Conservation (phyloP, 2,888 invertebrate genomes). For the Rhagium mordax region DNA sequence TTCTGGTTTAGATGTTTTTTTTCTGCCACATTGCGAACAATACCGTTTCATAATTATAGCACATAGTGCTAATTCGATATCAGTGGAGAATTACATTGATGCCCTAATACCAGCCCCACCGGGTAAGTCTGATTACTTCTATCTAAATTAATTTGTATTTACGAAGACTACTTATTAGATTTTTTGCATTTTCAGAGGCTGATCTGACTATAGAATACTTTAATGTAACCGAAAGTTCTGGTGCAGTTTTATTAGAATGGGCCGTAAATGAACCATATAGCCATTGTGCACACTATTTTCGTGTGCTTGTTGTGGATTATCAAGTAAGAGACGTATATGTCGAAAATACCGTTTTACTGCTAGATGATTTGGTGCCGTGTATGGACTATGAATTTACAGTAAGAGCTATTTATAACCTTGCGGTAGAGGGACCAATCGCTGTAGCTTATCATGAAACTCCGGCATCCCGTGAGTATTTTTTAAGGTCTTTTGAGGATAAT, state of each 20-base stretch:
- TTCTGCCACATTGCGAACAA: neutral
- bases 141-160: neutral
- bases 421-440: neutral
- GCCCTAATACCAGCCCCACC: neutral
- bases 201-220: neutral
- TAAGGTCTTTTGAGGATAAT: neutral
- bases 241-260: neutral
- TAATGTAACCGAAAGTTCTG: neutral
- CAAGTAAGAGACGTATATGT: neutral
- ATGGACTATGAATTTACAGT: neutral
- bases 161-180: neutral
- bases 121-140: neutral
- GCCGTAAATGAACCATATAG: neutral
- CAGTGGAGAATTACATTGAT: neutral
- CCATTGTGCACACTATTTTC: neutral
- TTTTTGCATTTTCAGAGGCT: neutral
- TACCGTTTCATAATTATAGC: neutral
- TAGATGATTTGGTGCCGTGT: neutral
- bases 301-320: neutral
- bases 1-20: neutral
- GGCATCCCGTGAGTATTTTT: neutral
- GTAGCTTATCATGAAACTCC: neutral
- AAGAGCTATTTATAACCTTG: neutral
- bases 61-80: no score
- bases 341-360: neutral